Conservation (phyloP, 2,113 vertebrate species). For the Protomyctophum bolini region DNA sequence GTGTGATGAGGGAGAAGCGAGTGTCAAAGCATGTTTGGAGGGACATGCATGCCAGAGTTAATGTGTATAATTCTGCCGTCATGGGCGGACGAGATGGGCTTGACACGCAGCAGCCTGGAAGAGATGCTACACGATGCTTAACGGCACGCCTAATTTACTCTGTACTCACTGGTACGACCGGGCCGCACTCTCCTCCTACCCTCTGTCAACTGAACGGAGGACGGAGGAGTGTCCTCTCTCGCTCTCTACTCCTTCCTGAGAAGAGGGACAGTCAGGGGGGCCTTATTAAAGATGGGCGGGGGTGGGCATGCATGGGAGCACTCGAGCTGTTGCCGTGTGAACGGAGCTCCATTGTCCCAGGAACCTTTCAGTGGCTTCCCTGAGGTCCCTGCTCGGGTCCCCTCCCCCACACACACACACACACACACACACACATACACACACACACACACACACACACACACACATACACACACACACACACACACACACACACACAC, state of each 20-base stretch:
- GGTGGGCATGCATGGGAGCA: constrained; percentile 68
- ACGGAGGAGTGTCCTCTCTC: constrained; percentile 27
- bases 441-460: neutral
- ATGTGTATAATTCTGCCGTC: constrained; percentile 3
- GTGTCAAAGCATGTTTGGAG: constrained; percentile 16
- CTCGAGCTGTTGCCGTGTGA: constrained; percentile 80
- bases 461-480: neutral
- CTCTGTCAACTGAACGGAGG: constrained; percentile 27
- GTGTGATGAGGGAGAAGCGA: constrained; percentile 4
- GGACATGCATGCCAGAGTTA: neutral
- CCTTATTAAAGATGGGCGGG: constrained; percentile 66
- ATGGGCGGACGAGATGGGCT: neutral
- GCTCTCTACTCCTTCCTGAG: constrained; percentile 52
- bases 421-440: neutral
- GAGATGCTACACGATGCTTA: neutral
- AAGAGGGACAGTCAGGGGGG: constrained; percentile 46
- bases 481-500: neutral
- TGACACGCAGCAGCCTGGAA: neutral
- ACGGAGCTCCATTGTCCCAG: constrained; percentile 80
- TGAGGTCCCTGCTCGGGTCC: constrained; percentile 68
- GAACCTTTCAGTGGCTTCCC: constrained; percentile 82
- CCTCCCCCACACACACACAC: constrained; percentile 43
- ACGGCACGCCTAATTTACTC: too few species aligned
- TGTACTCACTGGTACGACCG: neutral
- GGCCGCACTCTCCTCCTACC: constrained; percentile 14